phyloP scores from a whole-genome alignment of 2,797 vertebrate species.

The Caiman crocodilus region DNA sequence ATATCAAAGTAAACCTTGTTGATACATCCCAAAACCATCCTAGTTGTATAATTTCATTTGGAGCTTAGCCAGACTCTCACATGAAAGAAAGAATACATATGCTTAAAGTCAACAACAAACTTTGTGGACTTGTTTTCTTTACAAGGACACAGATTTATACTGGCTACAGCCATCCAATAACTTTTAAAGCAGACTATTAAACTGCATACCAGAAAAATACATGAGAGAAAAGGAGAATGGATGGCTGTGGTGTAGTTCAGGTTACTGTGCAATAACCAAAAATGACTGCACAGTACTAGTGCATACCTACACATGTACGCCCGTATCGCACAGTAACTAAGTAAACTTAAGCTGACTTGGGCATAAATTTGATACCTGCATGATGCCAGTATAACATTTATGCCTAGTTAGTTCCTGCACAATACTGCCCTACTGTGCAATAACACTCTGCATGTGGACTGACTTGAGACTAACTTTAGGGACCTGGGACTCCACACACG shows the following conservation, averaged over 20 bases:
- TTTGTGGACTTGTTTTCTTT: not conserved
- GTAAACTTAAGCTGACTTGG: too few species aligned
- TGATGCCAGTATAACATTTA: too few species aligned
- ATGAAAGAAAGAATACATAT: not conserved
- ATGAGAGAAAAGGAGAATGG: not conserved
- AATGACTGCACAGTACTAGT: too few species aligned
- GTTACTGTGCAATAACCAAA: too few species aligned
- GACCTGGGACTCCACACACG: too few species aligned
- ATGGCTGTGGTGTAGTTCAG: not conserved
- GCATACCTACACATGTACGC: too few species aligned
- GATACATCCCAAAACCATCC: not conserved
- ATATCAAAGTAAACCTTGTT: not conserved
- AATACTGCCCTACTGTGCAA: too few species aligned
- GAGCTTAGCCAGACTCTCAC: not conserved
- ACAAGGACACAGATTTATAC: not conserved
- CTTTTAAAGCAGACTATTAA: constrained; percentile 7
- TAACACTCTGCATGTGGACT: too few species aligned
- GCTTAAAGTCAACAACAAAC: not conserved
- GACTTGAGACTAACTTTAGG: too few species aligned
- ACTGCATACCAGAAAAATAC: not conserved
- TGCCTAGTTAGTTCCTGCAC: too few species aligned
- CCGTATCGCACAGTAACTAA: too few species aligned
- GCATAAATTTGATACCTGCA: too few species aligned
- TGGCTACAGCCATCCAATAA: not conserved
- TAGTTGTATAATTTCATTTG: not conserved